phyloP scores from a whole-genome alignment of 2,113 vertebrate species.

The Lycocorax pyrrhopterus region DNA sequence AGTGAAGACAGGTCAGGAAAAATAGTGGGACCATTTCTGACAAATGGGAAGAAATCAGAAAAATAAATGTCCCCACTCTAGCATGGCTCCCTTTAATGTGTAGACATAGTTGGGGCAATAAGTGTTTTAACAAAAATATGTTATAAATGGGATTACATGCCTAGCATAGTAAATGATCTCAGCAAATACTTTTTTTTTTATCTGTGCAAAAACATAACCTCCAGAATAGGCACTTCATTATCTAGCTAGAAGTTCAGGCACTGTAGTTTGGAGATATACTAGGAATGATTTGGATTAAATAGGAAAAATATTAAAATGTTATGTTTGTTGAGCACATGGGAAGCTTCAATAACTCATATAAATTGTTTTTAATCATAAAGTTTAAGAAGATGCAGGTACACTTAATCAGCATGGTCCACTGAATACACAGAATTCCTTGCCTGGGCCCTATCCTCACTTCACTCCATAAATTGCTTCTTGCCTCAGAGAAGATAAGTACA shows the following conservation, averaged over 20 bases:
- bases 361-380: neutral
- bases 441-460: neutral
- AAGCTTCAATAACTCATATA: neutral
- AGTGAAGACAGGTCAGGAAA: neutral
- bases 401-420: neutral
- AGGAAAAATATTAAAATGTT: neutral
- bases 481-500: neutral
- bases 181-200: neutral
- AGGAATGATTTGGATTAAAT: neutral
- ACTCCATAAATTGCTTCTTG: neutral
- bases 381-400: neutral
- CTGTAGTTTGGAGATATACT: neutral
- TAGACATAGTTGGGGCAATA: neutral
- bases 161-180: neutral
- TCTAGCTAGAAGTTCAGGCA: neutral
- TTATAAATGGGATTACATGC: neutral
- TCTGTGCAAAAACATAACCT: neutral
- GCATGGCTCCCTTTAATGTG: neutral
- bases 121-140: neutral
- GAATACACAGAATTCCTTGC: neutral
- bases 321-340: neutral
- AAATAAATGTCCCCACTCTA: neutral
- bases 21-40: neutral
- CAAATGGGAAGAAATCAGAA: neutral
- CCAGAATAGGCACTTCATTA: neutral